phyloP scores from a whole-genome alignment of 2,797 vertebrate species.

The Tenualosa thibaudeaui region DNA sequence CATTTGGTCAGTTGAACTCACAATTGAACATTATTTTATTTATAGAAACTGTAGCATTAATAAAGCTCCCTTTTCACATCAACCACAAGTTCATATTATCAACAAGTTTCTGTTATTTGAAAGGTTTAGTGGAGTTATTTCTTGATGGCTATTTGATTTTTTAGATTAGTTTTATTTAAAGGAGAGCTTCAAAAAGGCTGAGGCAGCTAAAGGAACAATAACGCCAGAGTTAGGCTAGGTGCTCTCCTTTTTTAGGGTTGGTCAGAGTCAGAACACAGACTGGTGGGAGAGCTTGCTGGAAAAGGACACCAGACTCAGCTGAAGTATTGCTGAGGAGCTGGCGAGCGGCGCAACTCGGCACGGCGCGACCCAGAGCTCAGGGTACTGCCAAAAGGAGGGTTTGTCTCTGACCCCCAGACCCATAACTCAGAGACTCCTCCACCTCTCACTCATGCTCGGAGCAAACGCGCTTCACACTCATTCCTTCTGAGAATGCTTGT shows the following conservation, averaged over 20 bases:
- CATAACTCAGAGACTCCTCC: conserved; percentile 37
- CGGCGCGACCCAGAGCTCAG: neutral
- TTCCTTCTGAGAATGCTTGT: conserved; percentile 18
- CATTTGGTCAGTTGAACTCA: too few species aligned
- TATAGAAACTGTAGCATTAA: too few species aligned
- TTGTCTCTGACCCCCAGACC: conserved; percentile 45
- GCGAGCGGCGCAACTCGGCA: conserved; percentile 28
- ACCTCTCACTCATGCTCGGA: conserved; percentile 30
- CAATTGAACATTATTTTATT: too few species aligned
- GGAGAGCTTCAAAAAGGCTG: neutral
- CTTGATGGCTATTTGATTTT: neutral
- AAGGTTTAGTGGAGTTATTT: neutral
- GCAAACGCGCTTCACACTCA: neutral
- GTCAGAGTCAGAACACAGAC: neutral
- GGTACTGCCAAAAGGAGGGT: conserved; percentile 44
- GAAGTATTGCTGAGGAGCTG: conserved; percentile 33
- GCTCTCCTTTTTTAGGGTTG: neutral
- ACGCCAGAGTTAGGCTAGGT: neutral
- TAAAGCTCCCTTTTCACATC: too few species aligned
- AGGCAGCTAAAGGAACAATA: neutral
- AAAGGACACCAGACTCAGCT: neutral
- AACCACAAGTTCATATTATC: too few species aligned
- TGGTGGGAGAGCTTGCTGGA: neutral
- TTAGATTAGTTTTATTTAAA: neutral
- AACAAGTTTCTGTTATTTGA: neutral